Evolutionary conservation across 2,888 invertebrate genomes (phyloP), one percentile per base, ranked within the genome.

Genomic region (Tortrix viridana): DNA sequence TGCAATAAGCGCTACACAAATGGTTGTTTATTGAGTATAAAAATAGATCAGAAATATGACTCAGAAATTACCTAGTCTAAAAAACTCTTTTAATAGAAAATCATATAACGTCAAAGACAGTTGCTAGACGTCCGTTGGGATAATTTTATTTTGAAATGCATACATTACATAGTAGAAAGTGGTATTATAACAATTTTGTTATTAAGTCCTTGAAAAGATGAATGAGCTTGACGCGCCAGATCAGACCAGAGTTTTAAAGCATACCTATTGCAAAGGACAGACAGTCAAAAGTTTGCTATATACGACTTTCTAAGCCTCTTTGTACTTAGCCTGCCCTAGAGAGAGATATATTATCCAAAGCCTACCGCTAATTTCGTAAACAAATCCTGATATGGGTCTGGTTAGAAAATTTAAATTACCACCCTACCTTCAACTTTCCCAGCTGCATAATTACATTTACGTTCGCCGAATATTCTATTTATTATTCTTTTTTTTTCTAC

Each of bases 341-440:
- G 37, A 52, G 37, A 57, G 38, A 62, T 57, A 57, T 62, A 62
- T 26, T 50, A 62, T 38, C 41, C 16, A 38, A 57, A 57, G n/a
- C 56, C 50, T n/a, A 4, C 55, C 23, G 56, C 56, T 57, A 52
- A 62, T 62, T 62, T 52, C 50, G 62, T 62, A 62, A 57, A 52
- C 62, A 52, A 50, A 62, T 62, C 56, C 62, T 56, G 61, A 57
- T 57, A 46, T 52, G 56, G 56, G 62, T 57, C 62, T 44, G 46
- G 46, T 56, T 56, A 62, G 56, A 57, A 62, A 62, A 62, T 57
- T 57, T 57, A 38, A 57, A 62, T 62, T 57, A 56, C 44, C 48
- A 50, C 46, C 50, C 56, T 43, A 43, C 55, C 32, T 14, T 23
- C 22, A 38, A 52, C 20, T 49, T 49, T 49, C 44, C 43, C 16